phyloP scores from a whole-genome alignment of 2,113 vertebrate species.

The Diadophis punctatus region DNA sequence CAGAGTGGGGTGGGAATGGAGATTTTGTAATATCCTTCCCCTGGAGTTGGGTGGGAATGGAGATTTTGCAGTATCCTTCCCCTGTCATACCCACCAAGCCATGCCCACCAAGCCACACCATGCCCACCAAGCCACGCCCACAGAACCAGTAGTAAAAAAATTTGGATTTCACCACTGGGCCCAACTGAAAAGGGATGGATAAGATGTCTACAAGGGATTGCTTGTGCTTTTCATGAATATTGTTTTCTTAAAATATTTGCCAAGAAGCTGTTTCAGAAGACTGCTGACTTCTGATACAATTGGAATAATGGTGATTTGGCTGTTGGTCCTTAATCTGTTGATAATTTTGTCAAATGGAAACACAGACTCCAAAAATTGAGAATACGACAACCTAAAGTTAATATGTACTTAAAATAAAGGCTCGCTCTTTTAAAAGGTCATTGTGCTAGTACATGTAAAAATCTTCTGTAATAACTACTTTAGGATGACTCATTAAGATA shows the following conservation, averaged over 20 bases:
- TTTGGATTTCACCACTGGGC: too few species aligned
- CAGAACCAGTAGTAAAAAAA: too few species aligned
- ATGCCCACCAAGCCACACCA: too few species aligned
- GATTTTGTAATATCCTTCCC: too few species aligned
- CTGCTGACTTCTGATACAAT: neutral
- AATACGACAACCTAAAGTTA: neutral
- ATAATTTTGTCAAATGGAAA: neutral
- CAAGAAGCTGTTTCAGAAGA: neutral
- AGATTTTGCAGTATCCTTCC: too few species aligned
- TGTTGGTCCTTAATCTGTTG: neutral
- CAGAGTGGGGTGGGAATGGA: too few species aligned
- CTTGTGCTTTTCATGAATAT: neutral
- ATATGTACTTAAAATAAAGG: conserved; percentile 10
- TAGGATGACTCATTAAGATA: neutral
- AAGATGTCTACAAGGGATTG: neutral
- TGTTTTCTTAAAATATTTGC: neutral
- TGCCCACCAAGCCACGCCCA: too few species aligned
- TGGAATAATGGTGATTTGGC: neutral
- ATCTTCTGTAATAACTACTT: neutral
- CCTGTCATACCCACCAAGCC: too few species aligned
- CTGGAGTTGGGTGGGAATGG: too few species aligned
- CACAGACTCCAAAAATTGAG: neutral
- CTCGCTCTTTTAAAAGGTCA: neutral
- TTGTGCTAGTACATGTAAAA: neutral
- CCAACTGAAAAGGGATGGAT: neutral